Conservation (phyloP, 37 sponge, comb jelly and placozoan species). For the Chondrosia reniformis region DNA sequence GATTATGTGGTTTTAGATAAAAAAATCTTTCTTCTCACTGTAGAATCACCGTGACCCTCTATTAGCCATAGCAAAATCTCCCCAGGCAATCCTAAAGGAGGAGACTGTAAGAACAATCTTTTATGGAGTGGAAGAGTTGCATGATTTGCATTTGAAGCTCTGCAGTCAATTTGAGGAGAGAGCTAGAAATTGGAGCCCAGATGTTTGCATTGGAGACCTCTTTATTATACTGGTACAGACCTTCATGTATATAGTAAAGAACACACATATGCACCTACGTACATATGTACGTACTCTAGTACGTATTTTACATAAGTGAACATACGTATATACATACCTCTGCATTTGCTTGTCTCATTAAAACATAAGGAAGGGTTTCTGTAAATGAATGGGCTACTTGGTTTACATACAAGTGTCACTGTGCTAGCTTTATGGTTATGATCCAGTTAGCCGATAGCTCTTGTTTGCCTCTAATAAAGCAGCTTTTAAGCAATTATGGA, state of each 20-base stretch:
- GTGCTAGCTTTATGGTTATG: too few species aligned
- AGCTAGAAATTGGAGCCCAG: slow-evolving; percentile 54
- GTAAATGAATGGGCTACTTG: too few species aligned
- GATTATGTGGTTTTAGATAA: too few species aligned
- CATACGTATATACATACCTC: not conserved
- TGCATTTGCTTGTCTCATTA: not conserved
- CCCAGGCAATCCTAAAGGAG: slow-evolving; percentile 70
- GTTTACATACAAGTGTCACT: too few species aligned
- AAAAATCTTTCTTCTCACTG: not conserved
- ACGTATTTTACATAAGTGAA: not conserved
- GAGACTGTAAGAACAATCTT: slow-evolving; percentile 78
- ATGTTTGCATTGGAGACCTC: slow-evolving; percentile 67
- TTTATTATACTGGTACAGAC: slow-evolving; percentile 78
- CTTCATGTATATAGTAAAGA: not conserved
- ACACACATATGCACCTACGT: not conserved
- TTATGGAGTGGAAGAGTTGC: slow-evolving; percentile 68
- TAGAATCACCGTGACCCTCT: slow-evolving; percentile 85
- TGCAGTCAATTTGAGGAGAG: slow-evolving; percentile 50
- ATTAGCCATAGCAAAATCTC: slow-evolving; percentile 53
- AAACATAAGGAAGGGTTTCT: too few species aligned
- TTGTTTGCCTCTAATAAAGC: too few species aligned
- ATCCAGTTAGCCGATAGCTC: too few species aligned
- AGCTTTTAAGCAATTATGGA: too few species aligned
- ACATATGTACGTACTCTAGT: not conserved
- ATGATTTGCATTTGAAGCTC: slow-evolving; percentile 45